phyloP scores from a whole-genome alignment of 2,113 vertebrate species.

The Datnioides undecimradiatus region DNA sequence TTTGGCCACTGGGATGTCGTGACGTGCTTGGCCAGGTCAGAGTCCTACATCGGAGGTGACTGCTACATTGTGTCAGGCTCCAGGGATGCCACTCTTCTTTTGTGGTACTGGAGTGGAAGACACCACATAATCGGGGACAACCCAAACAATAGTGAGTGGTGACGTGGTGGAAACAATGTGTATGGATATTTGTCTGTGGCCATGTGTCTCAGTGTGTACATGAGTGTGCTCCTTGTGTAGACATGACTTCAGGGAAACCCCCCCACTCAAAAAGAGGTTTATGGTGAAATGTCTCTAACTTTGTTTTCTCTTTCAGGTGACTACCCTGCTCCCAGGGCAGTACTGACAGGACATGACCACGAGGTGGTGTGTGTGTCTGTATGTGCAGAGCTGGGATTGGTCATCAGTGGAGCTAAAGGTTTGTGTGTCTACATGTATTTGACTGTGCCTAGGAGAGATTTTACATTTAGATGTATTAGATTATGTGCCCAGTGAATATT shows the following conservation, averaged over 20 bases:
- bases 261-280: no score
- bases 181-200: background rate
- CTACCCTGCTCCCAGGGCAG: conserved; percentile 96
- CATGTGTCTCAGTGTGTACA: background rate
- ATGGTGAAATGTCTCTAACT: conserved; percentile 1
- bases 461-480: background rate
- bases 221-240: no score
- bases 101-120: conserved; percentile 99
- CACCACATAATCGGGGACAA: conserved; percentile 99
- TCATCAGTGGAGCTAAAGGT: conserved; percentile 99
- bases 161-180: background rate
- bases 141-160: conserved; percentile 96
- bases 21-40: conserved; percentile 95
- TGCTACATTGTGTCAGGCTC: conserved; percentile 99
- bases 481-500: background rate
- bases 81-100: conserved; percentile 94
- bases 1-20: conserved; percentile 99
- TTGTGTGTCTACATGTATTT: conserved; percentile 50
- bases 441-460: background rate
- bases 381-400: conserved; percentile 96
- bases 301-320: conserved; percentile 86
- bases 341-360: conserved; percentile 96
- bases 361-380: conserved; percentile 97
- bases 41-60: conserved; percentile 98
- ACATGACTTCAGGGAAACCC: no score